Percentiles rank a stretch among this genome's conserved stretches.
Evolutionary conservation across 2,888 invertebrate species (phyloP).

Genomic region (Deilephila elpenor): DNA sequence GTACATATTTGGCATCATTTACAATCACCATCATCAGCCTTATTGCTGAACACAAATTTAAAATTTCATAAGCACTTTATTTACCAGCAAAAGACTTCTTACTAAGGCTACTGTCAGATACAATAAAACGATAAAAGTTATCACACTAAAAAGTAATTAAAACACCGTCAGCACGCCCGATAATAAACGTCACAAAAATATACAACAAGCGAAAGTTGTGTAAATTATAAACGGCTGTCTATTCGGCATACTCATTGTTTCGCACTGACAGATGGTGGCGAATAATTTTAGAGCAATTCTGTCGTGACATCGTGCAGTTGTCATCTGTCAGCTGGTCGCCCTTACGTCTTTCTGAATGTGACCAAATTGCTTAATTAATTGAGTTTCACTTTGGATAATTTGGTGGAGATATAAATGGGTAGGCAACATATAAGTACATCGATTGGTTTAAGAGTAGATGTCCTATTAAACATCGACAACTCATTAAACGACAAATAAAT

Average conservation of each 20-base stretch:
- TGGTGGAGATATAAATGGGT: not conserved
- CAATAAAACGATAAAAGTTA: not conserved
- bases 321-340: conserved; percentile 40
- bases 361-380: conserved; percentile 1
- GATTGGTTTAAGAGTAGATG: too few relatives aligned
- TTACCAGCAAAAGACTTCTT: too few relatives aligned
- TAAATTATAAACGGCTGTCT: conserved; percentile 16
- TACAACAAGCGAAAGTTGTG: conserved; percentile 4
- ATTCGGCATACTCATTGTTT: conserved; percentile 30
- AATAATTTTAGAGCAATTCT: conserved; percentile 67
- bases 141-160: not conserved
- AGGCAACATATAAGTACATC: too few relatives aligned
- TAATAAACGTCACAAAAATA: not conserved
- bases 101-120: not conserved
- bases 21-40: too few relatives aligned
- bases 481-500: too few relatives aligned
- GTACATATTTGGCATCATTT: too few relatives aligned
- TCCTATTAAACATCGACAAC: too few relatives aligned
- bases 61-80: too few relatives aligned
- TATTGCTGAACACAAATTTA: too few relatives aligned
- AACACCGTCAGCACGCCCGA: not conserved
- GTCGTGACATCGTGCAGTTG: conserved; percentile 63
- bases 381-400: not conserved
- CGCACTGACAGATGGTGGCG: conserved; percentile 51
- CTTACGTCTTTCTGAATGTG: not conserved